Percentiles rank a stretch among this genome's conserved stretches.
phyloP scores from a whole-genome alignment of 2,113 vertebrate species.

The Hucho hucho region DNA sequence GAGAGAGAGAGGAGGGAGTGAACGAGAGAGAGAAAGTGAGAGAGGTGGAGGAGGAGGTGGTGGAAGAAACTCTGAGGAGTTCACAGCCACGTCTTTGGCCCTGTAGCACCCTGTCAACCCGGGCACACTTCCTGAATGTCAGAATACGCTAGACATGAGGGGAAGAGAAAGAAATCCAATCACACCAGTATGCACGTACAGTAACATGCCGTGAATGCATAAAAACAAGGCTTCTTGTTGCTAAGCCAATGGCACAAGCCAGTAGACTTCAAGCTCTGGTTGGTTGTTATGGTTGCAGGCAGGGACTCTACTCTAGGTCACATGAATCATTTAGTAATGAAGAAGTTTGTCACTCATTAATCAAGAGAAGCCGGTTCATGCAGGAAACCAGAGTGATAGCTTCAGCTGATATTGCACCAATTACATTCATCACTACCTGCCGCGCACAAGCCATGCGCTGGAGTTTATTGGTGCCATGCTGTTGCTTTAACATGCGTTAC shows the following conservation, averaged over 20 bases:
- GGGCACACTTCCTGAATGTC: conserved; percentile 4
- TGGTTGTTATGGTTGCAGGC: not conserved
- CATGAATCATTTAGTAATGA: no score
- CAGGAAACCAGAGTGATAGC: no score
- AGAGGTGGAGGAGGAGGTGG: not conserved
- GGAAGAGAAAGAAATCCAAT: conserved; percentile 9
- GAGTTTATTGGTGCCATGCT: no score
- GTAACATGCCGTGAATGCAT: conserved; percentile 5
- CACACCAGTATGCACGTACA: conserved; percentile 8
- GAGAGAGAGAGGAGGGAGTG: not conserved
- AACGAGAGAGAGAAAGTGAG: not conserved
- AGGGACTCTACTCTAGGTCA: no score
- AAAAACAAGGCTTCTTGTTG: not conserved
- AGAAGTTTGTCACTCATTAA: no score
- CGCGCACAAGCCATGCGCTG: no score
- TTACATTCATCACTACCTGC: no score
- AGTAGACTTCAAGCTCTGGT: not conserved
- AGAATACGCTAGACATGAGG: not conserved
- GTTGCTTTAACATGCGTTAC: no score
- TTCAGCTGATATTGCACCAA: no score
- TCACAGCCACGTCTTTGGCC: conserved; percentile 3
- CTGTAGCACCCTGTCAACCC: conserved; percentile 8
- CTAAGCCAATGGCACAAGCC: not conserved
- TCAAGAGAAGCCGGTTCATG: no score
- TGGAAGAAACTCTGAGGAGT: conserved; percentile 7